phyloP scores from a whole-genome alignment of 2,888 invertebrate genomes.

The Oligia fasciuncula region DNA sequence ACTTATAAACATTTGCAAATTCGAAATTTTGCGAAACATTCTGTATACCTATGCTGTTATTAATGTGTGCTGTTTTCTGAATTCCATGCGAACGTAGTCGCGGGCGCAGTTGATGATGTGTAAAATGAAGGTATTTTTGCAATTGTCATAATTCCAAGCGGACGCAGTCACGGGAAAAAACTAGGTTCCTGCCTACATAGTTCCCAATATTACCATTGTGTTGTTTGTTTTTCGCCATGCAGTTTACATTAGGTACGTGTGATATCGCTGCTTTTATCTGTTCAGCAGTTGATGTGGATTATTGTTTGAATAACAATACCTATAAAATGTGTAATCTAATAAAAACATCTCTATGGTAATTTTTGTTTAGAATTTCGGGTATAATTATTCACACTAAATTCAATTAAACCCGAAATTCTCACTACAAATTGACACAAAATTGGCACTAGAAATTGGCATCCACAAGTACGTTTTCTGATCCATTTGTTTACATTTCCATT shows the following conservation, averaged over 20 bases:
- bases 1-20: neutral
- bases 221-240: slow-evolving; percentile 11
- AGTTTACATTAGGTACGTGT: slow-evolving; percentile 24
- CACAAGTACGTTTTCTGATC: neutral
- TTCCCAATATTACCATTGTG: neutral
- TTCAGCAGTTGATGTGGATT: slow-evolving; percentile 16
- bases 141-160: neutral
- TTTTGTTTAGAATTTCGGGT: neutral
- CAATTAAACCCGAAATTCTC: neutral
- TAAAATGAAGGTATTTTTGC: no score
- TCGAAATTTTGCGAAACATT: neutral
- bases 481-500: neutral
- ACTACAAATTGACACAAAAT: neutral
- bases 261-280: slow-evolving; percentile 32
- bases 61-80: neutral
- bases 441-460: neutral
- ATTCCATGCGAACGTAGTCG: neutral
- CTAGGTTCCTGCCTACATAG: neutral
- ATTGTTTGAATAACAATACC: no score
- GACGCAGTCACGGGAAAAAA: neutral
- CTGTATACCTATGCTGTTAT: neutral
- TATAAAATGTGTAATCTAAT: no score
- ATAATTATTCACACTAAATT: neutral
- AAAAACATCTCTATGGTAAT: neutral
- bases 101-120: neutral